phyloP scores from a whole-genome alignment of 2,113 vertebrate species.

The Ginglymostoma cirratum region DNA sequence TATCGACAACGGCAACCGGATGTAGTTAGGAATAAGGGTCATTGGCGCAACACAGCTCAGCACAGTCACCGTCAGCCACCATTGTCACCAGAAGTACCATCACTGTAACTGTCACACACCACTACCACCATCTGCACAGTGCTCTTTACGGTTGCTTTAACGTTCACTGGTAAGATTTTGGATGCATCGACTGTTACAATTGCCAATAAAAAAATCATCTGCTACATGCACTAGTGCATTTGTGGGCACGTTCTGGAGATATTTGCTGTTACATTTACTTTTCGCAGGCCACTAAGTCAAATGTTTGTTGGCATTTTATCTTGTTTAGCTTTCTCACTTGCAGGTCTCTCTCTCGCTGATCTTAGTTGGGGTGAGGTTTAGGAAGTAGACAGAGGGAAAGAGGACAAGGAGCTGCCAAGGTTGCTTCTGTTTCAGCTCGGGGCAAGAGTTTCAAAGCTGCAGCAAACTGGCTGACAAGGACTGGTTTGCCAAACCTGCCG shows the following conservation, averaged over 20 bases:
- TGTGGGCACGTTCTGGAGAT: neutral
- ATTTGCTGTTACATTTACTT: neutral
- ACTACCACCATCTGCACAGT: neutral
- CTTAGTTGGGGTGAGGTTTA: neutral
- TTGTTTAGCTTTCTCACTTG: neutral
- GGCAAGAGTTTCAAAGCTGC: neutral
- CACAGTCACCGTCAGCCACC: too few relatives aligned
- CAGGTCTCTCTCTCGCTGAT: neutral
- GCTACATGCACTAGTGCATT: neutral
- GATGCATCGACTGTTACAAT: neutral
- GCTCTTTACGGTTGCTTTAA: neutral
- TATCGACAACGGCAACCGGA: too few relatives aligned
- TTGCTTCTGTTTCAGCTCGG: neutral
- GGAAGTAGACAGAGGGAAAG: neutral
- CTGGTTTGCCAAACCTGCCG: neutral
- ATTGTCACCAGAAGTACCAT: neutral
- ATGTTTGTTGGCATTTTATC: neutral
- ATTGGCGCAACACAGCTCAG: neutral
- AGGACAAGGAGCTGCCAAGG: neutral
- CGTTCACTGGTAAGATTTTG: neutral
- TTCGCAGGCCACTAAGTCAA: neutral
- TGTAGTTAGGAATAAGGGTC: neutral
- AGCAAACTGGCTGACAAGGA: neutral
- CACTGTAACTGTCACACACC: too few relatives aligned
- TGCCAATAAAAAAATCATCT: neutral